These are phyloP conservation scores for Habroteleia sp. DNA, from an alignment of 2,888 invertebrate species.

Conservation along the genomic window DNA sequence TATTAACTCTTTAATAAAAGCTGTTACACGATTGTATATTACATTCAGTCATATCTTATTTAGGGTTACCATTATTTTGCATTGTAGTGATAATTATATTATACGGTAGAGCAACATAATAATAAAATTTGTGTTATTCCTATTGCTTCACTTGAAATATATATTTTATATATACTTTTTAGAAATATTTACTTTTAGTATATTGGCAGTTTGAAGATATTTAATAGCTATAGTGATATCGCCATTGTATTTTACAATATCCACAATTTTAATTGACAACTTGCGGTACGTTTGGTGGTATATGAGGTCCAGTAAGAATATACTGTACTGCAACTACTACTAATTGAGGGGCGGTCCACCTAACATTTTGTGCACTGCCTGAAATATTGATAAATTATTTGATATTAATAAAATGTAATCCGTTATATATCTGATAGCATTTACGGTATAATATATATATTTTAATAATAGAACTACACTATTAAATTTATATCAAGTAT, in stretches of 20 bases:
- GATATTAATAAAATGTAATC: too few species aligned
- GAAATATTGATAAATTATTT: too few species aligned
- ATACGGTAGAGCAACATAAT: conserved; percentile 31
- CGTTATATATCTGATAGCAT: too few species aligned
- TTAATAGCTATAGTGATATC: conserved; percentile 47
- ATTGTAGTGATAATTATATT: conserved; percentile 8
- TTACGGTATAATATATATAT: too few species aligned
- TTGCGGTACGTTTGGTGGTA: conserved; percentile 77
- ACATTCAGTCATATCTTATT: too few species aligned
- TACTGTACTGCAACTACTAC: conserved; percentile 77
- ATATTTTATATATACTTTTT: conserved; percentile 45
- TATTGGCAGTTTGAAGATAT: conserved; percentile 59
- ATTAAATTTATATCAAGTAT: too few species aligned
- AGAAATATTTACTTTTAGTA: conserved; percentile 50
- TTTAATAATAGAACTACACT: too few species aligned
- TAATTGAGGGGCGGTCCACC: conserved; percentile 74
- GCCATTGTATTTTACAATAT: conserved; percentile 48
- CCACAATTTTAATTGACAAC: conserved; percentile 58
- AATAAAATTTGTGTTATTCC: conserved; percentile 14
- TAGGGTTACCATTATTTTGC: conserved; percentile 17
- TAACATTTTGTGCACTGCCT: conserved; percentile 59
- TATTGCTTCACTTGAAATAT: conserved; percentile 53
- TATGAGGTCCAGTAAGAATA: conserved; percentile 77
- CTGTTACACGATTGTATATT: neutral
- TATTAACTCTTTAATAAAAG: conserved; percentile 5